Conservation (phyloP, 1,140 invertebrate species). For the Pemphigus obesinymphae region DNA sequence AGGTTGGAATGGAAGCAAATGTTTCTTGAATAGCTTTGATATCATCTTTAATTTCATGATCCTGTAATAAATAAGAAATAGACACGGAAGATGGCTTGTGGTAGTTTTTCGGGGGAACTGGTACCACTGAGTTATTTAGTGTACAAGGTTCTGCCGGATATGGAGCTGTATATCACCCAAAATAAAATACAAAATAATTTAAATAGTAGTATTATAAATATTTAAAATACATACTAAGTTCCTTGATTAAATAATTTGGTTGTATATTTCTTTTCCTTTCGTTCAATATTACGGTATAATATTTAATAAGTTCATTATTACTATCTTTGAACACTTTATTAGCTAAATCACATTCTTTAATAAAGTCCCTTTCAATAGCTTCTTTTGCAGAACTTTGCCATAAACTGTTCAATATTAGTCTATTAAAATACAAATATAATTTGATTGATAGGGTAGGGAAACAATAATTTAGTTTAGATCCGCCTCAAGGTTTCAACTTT, state of each 20-base stretch:
- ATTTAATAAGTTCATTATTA: slow-evolving; percentile 86
- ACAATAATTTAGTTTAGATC: no score
- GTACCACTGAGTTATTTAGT: slow-evolving; percentile 83
- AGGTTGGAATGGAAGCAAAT: slow-evolving; percentile 41
- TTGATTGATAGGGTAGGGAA: slow-evolving; percentile 13
- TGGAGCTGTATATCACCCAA: no score
- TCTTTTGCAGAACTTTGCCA: slow-evolving; percentile 78
- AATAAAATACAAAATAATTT: no score
- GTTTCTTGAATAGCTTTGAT: slow-evolving; percentile 67
- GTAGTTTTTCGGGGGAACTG: slow-evolving; percentile 77
- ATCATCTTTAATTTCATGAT: slow-evolving; percentile 84
- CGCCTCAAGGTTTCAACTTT: no score
- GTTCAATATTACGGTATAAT: slow-evolving; percentile 83
- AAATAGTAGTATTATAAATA: no score
- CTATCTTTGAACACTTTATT: slow-evolving; percentile 93
- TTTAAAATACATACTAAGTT: slow-evolving; percentile 62
- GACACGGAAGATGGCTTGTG: slow-evolving; percentile 72
- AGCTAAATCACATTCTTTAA: slow-evolving; percentile 79
- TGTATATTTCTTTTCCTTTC: slow-evolving; percentile 83
- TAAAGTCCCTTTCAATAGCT: slow-evolving; percentile 80
- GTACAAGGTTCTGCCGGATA: slow-evolving; percentile 61
- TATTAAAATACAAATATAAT: slow-evolving; percentile 43
- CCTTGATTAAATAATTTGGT: slow-evolving; percentile 76
- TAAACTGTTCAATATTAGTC: slow-evolving; percentile 73
- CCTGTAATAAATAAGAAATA: slow-evolving; percentile 79